Percentiles rank a stretch among this genome's conserved stretches.
These are phyloP conservation scores for Netelia fuscicornis DNA, from an alignment of 2,888 invertebrate genomes.

Conservation along the genomic window DNA sequence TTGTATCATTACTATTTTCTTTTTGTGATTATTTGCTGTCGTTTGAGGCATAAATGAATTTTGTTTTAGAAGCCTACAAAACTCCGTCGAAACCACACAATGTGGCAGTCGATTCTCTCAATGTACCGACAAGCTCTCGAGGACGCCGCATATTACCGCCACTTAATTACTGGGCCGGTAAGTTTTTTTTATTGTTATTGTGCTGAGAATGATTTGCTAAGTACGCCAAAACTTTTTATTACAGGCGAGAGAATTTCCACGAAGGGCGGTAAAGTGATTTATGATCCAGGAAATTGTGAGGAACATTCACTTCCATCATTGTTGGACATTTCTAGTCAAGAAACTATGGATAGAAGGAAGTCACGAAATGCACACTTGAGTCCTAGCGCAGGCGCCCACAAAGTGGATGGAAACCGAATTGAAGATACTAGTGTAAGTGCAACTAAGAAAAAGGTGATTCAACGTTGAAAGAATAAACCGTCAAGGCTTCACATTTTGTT, in stretches of 20 bases:
- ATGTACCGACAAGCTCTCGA: slow-evolving; percentile 74
- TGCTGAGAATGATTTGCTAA: not conserved
- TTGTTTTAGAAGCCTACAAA: slow-evolving; percentile 36
- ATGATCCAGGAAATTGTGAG: slow-evolving; percentile 72
- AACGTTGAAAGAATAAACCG: not conserved
- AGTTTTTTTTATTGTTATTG: slow-evolving; percentile 1
- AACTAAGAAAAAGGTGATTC: slow-evolving; percentile 48
- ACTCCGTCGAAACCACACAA: slow-evolving; percentile 29
- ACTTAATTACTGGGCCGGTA: slow-evolving; percentile 78
- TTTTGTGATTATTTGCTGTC: not conserved
- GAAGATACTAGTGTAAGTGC: slow-evolving; percentile 6
- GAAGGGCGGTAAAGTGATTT: slow-evolving; percentile 73
- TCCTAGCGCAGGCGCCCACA: not conserved
- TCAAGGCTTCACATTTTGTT: not conserved
- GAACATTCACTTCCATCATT: slow-evolving; percentile 60
- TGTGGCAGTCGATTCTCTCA: slow-evolving; percentile 61
- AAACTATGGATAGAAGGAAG: slow-evolving; percentile 25
- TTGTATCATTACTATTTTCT: slow-evolving; percentile 3
- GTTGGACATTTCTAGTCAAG: slow-evolving; percentile 47
- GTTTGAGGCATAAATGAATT: slow-evolving; percentile 9
- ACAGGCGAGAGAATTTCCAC: slow-evolving; percentile 76
- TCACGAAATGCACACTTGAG: slow-evolving; percentile 37
- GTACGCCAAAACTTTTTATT: slow-evolving; percentile 6
- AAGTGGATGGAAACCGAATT: slow-evolving; percentile 15
- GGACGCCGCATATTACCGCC: slow-evolving; percentile 77